Percentiles rank a stretch among this genome's conserved stretches.
These are phyloP conservation scores for Meloidogyne floridensis DNA, from an alignment of 1,140 invertebrate genomes.

Conservation along the genomic window DNA sequence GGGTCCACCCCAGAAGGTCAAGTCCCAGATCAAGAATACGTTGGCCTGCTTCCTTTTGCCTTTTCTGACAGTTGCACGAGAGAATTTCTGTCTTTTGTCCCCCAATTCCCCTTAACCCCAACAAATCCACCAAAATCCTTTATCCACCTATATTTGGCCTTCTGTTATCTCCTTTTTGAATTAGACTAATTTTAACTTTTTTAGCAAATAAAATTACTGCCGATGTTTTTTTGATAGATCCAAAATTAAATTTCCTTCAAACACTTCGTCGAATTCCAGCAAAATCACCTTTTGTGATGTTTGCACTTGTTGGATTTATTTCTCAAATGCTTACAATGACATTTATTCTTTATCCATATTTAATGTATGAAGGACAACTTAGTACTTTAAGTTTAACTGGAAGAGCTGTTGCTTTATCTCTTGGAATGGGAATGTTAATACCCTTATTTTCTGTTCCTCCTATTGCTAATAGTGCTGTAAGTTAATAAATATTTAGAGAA, in stretches of 20 bases:
- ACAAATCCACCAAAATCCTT: too few species aligned
- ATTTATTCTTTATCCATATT: neutral
- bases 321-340: neutral
- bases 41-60: too few species aligned
- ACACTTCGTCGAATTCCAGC: neutral
- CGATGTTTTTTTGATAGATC: slow-evolving; percentile 21
- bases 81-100: too few species aligned
- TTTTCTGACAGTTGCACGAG: too few species aligned
- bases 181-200: neutral
- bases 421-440: neutral
- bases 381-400: neutral
- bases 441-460: neutral
- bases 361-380: neutral
- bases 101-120: too few species aligned
- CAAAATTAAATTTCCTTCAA: neutral
- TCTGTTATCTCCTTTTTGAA: too few species aligned
- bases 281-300: slow-evolving; percentile 9
- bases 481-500: neutral
- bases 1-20: too few species aligned
- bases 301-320: neutral
- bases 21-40: too few species aligned
- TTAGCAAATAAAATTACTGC: slow-evolving; percentile 16
- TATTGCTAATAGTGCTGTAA: neutral
- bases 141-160: too few species aligned
- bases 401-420: neutral